Evolutionary conservation across 2,113 vertebrate genomes (phyloP).

Genomic region (Seriola dumerili): DNA sequence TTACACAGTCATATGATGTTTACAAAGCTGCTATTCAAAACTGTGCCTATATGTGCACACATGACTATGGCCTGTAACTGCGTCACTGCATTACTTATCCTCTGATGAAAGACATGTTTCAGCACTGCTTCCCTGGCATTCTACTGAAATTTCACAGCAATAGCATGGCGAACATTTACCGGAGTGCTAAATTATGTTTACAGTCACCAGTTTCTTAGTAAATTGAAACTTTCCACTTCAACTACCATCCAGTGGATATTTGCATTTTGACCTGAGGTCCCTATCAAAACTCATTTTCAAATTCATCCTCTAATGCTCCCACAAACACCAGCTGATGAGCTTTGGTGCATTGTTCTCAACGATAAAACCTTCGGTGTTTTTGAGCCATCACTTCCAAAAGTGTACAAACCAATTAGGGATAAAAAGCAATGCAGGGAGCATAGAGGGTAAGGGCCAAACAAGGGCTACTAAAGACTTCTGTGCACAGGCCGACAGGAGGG

Average conservation of each 20-base stretch:
- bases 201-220: not conserved
- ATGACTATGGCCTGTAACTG: conserved; percentile 21
- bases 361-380: not conserved
- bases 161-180: not conserved
- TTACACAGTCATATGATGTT: conserved; percentile 62
- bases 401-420: conserved; percentile 66
- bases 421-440: conserved; percentile 41
- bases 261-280: not conserved
- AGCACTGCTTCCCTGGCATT: conserved; percentile 1
- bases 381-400: conserved; percentile 32
- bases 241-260: no score
- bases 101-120: conserved; percentile 24
- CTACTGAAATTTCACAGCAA: not conserved
- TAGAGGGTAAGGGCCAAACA: conserved; percentile 38
- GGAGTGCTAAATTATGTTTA: not conserved
- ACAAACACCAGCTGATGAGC: not conserved
- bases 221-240: not conserved
- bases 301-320: conserved; percentile 15
- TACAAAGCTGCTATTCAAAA: conserved; percentile 61
- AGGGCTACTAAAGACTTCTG: conserved; percentile 52
- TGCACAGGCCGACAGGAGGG: conserved; percentile 49
- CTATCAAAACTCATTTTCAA: conserved; percentile 21
- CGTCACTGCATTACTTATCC: conserved; percentile 3
- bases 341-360: not conserved
- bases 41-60: conserved; percentile 21